Conservation (phyloP, 2,797 vertebrate species). For the Pachyuromys duprasi region DNA sequence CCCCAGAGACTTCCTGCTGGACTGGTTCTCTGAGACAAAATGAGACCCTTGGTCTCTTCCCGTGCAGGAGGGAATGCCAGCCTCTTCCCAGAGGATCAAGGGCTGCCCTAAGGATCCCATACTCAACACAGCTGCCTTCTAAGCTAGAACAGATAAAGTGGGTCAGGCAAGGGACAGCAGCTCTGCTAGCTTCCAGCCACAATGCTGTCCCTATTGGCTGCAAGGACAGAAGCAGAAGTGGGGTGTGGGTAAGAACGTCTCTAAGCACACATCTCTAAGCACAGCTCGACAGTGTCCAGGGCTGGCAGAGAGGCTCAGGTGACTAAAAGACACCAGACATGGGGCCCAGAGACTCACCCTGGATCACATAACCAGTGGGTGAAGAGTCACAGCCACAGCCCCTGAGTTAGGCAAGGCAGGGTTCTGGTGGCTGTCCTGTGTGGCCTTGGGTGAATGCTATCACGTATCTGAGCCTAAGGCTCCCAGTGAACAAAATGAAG, state of each 20-base stretch:
- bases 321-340: not conserved
- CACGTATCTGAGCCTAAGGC: not conserved
- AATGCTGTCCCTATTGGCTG: not conserved
- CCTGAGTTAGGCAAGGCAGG: not conserved
- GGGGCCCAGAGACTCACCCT: not conserved
- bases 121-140: not conserved
- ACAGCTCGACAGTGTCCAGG: rapidly evolving
- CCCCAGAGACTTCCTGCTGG: constrained; percentile 14
- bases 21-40: not conserved
- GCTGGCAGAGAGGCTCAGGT: not conserved
- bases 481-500: not conserved
- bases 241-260: not conserved
- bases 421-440: not conserved
- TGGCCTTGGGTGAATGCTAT: not conserved
- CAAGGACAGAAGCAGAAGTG: not conserved
- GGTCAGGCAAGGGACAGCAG: not conserved
- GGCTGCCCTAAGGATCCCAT: not conserved
- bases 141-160: not conserved
- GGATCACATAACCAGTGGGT: rapidly evolving
- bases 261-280: not conserved
- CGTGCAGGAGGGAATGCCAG: not conserved
- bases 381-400: not conserved
- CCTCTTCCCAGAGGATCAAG: not conserved
- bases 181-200: too few relatives aligned
- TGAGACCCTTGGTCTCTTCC: not conserved